Conservation (phyloP, 2,888 invertebrate genomes). For the Crepidodera aurea region DNA sequence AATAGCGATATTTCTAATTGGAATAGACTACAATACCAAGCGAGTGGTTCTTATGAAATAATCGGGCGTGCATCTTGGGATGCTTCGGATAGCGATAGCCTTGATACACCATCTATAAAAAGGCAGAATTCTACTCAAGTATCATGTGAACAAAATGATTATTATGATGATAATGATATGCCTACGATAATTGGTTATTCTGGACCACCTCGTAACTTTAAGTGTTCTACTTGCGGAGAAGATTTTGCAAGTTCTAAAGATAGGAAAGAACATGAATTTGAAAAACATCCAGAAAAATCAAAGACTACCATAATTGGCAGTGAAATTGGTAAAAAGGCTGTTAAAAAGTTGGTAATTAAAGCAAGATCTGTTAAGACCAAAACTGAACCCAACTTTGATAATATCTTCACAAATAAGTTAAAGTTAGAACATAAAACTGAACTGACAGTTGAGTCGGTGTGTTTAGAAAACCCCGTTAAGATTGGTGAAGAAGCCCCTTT, state of each 20-base stretch:
- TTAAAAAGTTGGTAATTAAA: conserved; percentile 55
- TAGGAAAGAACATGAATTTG: conserved; percentile 68
- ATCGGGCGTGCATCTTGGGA: conserved; percentile 75
- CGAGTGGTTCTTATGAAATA: conserved; percentile 69
- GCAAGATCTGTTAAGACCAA: conserved; percentile 53
- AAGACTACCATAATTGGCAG: conserved; percentile 51
- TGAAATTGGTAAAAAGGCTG: conserved; percentile 53
- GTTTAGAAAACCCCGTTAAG: conserved; percentile 33
- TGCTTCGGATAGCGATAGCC: conserved; percentile 73
- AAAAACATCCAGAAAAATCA: conserved; percentile 63
- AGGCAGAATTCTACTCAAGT: conserved; percentile 23
- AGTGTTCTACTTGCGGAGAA: conserved; percentile 68
- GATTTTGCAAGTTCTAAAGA: conserved; percentile 70
- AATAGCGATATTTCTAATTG: conserved; percentile 77
- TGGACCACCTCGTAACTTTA: conserved; percentile 62
- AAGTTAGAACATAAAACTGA: conserved; percentile 50
- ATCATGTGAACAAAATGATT: conserved; percentile 26
- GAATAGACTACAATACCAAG: conserved; percentile 75
- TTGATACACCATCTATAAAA: conserved; percentile 39
- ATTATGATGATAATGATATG: conserved; percentile 40
- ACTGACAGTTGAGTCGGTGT: conserved; percentile 53
- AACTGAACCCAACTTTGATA: conserved; percentile 59
- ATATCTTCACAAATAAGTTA: conserved; percentile 56
- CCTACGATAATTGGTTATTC: conserved; percentile 56
- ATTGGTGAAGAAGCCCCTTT: conserved; percentile 34